Evolutionary conservation across 2,113 vertebrate genomes (phyloP).

Genomic region (Nansenia antarctica): DNA sequence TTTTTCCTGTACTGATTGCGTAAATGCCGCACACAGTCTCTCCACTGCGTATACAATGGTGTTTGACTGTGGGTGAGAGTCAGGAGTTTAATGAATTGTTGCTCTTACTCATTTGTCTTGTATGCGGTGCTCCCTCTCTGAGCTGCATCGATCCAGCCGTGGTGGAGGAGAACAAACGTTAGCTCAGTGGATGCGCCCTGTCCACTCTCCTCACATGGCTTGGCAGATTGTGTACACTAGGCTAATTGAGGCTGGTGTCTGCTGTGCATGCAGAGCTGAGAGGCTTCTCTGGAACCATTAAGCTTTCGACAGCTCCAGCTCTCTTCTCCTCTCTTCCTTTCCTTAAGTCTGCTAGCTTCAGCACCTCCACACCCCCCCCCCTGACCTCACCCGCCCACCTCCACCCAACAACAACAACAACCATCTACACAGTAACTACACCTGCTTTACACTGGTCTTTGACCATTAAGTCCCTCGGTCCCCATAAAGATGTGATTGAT

Average conservation of each 20-base stretch:
- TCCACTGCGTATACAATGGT: too few species aligned
- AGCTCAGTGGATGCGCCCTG: conserved; percentile 44
- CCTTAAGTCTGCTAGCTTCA: conserved; percentile 54
- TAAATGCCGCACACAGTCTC: background rate
- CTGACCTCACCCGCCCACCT: too few species aligned
- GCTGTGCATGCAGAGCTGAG: conserved; percentile 55
- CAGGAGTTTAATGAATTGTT: too few species aligned
- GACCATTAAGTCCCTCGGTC: conserved; percentile 31
- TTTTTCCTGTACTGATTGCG: conserved; percentile 9
- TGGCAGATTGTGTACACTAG: conserved; percentile 58
- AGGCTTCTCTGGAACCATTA: conserved; percentile 66
- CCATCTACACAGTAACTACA: conserved; percentile 14
- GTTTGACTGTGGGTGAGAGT: too few species aligned
- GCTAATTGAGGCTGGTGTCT: conserved; percentile 68
- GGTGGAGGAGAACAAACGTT: conserved; percentile 49
- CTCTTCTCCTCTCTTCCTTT: conserved; percentile 33
- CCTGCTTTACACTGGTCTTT: conserved; percentile 38
- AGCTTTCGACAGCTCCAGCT: conserved; percentile 53
- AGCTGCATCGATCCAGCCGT: conserved; percentile 49
- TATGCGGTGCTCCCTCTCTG: background rate
- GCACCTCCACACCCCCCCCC: background rate
- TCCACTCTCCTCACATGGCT: conserved; percentile 37
- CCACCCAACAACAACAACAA: too few species aligned
- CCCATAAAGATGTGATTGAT: conserved; percentile 42
- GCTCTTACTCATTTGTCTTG: background rate